Evolutionary conservation across 2,888 invertebrate genomes (phyloP), one percentile per base, ranked within the genome.

Genomic region (Apodemia duryi): DNA sequence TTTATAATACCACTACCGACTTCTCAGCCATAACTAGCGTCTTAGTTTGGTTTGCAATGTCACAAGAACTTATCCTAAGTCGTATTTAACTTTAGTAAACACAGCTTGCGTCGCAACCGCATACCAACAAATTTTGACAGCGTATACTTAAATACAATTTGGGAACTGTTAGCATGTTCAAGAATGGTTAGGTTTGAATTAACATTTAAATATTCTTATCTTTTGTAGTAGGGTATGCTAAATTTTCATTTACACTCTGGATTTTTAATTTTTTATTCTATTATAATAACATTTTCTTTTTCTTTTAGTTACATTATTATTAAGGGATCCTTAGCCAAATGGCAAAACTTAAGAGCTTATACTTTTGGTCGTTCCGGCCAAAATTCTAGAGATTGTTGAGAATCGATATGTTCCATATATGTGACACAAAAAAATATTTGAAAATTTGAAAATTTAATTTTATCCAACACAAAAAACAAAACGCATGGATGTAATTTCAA

Each of bases 61-160:
- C 81, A 78, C 80, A 70, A 73, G 73, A 88, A 88, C 81, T 88
- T 86, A 74, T 79, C 75, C 84, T 85, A 88, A 88, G 86, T 88
- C 85, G 86, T 87, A 88, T 88, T 88, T 88, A 87, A 88, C 84
- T 87, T 86, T 70, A 75, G 80, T 74, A 83, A 85, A 81, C 86
- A 80, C 82, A 85, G 87, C 87, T 85, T 88, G 86, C 82, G 82
- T 83, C 82, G 80, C 79, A 77, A 83, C 88, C 87, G 80, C 87
- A 84, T 81, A 84, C 86, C 82, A 84, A 86, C 85, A 84, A 85
- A 89, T 87, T 89, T 87, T 87, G 86, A 86, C 86, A 86, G 84
- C 78, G 78, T 81, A 72, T 76, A 80, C 76, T 78, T 78, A 74
- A 71, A 78, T 80, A 80, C 76, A 79, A 80, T 80, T 78, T 73